Evolutionary conservation across 2,113 vertebrate species (phyloP), one percentile per base, ranked within the genome.

Genomic region (Saccopteryx leptura): DNA sequence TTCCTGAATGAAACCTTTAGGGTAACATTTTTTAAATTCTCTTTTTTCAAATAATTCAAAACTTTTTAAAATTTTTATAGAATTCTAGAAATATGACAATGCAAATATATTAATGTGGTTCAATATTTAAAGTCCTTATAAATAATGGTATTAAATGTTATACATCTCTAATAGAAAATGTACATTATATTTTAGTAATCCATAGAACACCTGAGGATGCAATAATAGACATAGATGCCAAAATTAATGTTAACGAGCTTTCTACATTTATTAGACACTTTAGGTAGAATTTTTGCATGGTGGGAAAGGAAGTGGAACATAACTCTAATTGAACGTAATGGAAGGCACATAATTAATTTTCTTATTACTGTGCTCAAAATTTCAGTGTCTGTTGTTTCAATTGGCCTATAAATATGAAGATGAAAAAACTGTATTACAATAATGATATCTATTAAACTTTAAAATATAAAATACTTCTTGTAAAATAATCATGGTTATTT

Each of bases 331-430:
- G 66, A 13, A n/a, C 26, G 81, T 97, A 95, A 95, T 93, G 88
- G 76, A 63, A 85, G 60, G 93, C 88, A 72, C 68, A 93, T 92
- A 95, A 94, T 81, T 97, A 95, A 95, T 94, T 97, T 19, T 75
- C 23, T 93, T 96, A 48, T 94, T 76, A 94, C 56, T 93, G 90
- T n/a, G 82, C 72, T 94, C 81, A 94, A 84, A 92, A 61, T 71
- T 9, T 2, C 13, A 71, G 18, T 60, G n/a, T 89, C 39, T 86
- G 14, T 86, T 95, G 4, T 89, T 88, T 81, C 56, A 89, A 12
- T 48, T 91, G 19, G 11, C 17, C 28, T 87, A 19, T 66, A 65
- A 80, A 76, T 54, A 74, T 48, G 68, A 94, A 60, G 48, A 46
- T 58, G n/a, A 52, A 26, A 74, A 88, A 85, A 69, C 4, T 52